Percentiles rank a stretch among this genome's conserved stretches.
Evolutionary conservation across 2,888 invertebrate species (phyloP).

Genomic region (Bombylius major): DNA sequence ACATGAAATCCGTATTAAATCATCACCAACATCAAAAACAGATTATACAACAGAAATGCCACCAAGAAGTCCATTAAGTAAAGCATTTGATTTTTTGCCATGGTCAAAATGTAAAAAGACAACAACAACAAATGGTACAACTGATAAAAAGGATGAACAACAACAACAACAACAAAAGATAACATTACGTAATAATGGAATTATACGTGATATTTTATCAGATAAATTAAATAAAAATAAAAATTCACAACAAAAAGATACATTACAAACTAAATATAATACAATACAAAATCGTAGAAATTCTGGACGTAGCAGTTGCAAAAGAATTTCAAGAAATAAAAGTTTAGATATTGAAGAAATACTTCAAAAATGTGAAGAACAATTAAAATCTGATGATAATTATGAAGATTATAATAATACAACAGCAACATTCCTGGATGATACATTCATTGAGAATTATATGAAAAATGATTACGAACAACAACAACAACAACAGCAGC

Average conservation of each 20-base stretch:
- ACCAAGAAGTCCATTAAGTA: conserved; percentile 31
- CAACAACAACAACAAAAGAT: conserved; percentile 23
- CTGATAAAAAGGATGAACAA: conserved; percentile 16
- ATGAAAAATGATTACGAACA: conserved; percentile 13
- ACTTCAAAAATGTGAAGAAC: conserved; percentile 27
- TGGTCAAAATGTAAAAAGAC: conserved; percentile 26
- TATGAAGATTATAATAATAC: neutral
- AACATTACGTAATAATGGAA: conserved; percentile 31
- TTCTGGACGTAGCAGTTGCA: conserved; percentile 7
- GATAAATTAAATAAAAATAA: conserved; percentile 24
- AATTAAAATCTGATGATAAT: conserved; percentile 15
- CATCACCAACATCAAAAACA: neutral
- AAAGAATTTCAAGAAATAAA: conserved; percentile 26
- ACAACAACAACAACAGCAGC: conserved; percentile 5
- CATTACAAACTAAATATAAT: neutral
- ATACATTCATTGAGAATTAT: conserved; percentile 22
- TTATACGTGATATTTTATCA: conserved; percentile 29
- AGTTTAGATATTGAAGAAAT: conserved; percentile 33
- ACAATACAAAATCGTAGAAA: conserved; percentile 13
- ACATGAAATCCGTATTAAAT: conserved; percentile 13
- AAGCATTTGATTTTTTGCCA: conserved; percentile 34
- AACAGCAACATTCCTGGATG: conserved; percentile 22
- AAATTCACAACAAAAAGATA: neutral
- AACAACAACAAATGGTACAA: neutral
- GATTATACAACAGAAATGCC: neutral